Conservation (phyloP, 2,113 vertebrate genomes). For the Coptodon rendalli region DNA sequence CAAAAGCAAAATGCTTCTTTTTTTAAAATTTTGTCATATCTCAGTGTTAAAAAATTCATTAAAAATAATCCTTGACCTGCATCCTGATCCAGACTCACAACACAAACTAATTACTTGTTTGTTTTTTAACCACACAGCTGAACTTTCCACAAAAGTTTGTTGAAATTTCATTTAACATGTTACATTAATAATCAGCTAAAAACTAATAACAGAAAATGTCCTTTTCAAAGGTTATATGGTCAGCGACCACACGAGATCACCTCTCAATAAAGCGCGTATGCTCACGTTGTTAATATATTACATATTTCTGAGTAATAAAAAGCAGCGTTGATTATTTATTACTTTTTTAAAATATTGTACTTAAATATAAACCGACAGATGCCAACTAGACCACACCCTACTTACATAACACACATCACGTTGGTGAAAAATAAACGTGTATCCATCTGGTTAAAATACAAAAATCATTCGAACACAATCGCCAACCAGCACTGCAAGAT, state of each 20-base stretch:
- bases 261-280: neutral
- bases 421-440: neutral
- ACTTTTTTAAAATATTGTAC: neutral
- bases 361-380: neutral
- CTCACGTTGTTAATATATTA: neutral
- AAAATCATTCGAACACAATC: neutral
- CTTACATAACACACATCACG: neutral
- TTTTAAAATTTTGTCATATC: neutral
- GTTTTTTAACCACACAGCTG: neutral
- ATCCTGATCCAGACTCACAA: neutral
- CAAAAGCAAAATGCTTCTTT: neutral
- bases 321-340: neutral
- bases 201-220: neutral
- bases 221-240: neutral
- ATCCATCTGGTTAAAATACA: neutral
- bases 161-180: neutral
- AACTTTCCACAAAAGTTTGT: neutral
- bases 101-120: neutral
- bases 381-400: neutral
- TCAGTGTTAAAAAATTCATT: neutral
- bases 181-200: neutral
- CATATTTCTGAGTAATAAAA: neutral
- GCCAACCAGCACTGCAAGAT: neutral
- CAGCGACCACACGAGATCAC: neutral
- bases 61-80: neutral